Conservation (phyloP, 2,888 invertebrate species). For the Loripinus fragilis region DNA sequence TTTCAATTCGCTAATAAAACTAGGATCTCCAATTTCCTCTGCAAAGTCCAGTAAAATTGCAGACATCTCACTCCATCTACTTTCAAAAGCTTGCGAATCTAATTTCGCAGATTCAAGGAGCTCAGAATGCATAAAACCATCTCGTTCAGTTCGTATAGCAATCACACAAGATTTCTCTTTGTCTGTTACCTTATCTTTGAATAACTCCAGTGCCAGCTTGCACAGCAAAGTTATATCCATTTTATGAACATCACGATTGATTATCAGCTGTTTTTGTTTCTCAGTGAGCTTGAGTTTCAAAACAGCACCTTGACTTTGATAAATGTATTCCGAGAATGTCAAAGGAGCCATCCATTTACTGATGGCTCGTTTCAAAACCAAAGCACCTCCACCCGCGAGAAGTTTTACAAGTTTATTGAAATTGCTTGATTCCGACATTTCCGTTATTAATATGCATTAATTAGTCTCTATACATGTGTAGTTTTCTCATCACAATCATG, state of each 20-base stretch:
- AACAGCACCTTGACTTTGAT: neutral
- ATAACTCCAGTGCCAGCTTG: neutral
- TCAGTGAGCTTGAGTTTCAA: neutral
- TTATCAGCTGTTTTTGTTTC: neutral
- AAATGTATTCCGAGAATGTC: neutral
- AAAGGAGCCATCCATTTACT: neutral
- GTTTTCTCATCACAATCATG: too few relatives aligned
- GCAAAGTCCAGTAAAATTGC: neutral
- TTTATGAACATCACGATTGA: neutral
- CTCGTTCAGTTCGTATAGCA: neutral
- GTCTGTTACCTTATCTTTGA: neutral
- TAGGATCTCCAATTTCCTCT: neutral
- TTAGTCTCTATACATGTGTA: too few relatives aligned
- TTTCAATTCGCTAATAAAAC: neutral
- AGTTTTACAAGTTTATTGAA: neutral
- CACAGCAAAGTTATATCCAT: neutral
- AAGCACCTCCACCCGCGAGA: neutral
- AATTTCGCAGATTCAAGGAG: neutral
- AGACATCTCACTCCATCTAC: neutral
- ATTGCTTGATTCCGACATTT: neutral
- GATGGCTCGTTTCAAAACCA: neutral
- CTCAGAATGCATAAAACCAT: slow-evolving; percentile 5
- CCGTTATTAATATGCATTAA: too few relatives aligned
- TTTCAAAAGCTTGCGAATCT: neutral
- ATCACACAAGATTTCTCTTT: neutral